Evolutionary conservation across 2,113 vertebrate species (phyloP), one percentile per base, ranked within the genome.

Genomic region (Eudyptes chrysolophus): DNA sequence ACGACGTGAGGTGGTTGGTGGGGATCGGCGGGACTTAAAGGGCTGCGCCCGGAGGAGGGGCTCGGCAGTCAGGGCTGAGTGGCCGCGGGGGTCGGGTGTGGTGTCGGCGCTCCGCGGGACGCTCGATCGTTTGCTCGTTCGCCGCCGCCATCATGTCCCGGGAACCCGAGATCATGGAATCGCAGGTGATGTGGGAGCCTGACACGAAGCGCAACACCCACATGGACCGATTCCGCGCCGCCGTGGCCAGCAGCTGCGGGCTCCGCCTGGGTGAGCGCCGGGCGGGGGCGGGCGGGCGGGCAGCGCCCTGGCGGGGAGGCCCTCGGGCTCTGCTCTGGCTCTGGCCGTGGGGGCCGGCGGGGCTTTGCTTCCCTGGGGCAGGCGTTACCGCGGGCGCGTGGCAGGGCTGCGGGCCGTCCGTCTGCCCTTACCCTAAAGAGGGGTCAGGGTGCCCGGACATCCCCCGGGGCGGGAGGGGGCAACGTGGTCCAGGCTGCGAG

Each of bases 121-220:
- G 18, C 10, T 22, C 19, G 20, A 32, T 7, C 34, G 2, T 2
- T 16, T 6, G 16, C 4, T 7, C 34, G 2, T 2, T 16, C 6
- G 16, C 4, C 27, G 15, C 51, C 49, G 58, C 79, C 80, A 95
- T 92, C 86, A 99, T 99, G 99, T 99, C 99, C 42, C 98, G 98
- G 90, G 98, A 98, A 84, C 98, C 96, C 77, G 99, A 98, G 91
- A 99, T 99, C 54, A 98, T 99, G 98, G 99, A 99, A 98, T 97
- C 98, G 84, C 99, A 98, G 97, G 99, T 99, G 97, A 92, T 99
- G 98, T 99, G 99, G 99, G 99, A 99, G 98, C 99, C 99, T 3
- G 99, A 99, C 98, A 98, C 99, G 40, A 99, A 99, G 98, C 99
- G 95, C 94, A 98, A 98, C 96, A 99, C 99, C 17, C 98, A 97